phyloP scores from a whole-genome alignment of 2,113 vertebrate species.

The Panthera tigris region DNA sequence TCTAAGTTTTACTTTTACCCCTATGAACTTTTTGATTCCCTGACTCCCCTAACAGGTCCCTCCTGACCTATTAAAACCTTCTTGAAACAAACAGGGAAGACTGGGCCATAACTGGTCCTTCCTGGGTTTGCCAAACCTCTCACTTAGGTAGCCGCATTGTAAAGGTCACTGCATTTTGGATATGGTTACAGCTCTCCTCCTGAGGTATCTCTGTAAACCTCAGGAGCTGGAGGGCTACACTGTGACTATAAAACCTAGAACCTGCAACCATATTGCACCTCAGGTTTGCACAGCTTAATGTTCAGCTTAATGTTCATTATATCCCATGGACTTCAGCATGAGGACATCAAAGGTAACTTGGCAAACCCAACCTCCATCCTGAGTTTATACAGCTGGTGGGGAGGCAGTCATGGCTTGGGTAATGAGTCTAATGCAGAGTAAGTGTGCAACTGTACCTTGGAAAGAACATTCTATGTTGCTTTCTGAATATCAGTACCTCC shows the following conservation, averaged over 20 bases:
- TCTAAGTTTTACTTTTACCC: background rate
- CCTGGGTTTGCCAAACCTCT: background rate
- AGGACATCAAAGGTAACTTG: background rate
- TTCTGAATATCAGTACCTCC: background rate
- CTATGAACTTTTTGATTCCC: background rate
- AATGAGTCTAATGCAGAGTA: background rate
- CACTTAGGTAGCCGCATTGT: background rate
- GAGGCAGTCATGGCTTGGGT: background rate
- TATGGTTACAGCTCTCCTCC: background rate
- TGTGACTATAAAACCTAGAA: background rate
- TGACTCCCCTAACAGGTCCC: background rate
- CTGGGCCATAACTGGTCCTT: background rate
- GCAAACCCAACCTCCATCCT: background rate
- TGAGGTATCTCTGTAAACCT: background rate
- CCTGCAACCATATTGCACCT: background rate
- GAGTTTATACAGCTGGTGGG: background rate
- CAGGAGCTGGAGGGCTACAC: fast-evolving
- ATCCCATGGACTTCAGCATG: background rate
- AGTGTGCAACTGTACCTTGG: background rate
- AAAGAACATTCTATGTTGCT: background rate
- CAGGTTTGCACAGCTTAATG: background rate
- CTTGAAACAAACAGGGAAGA: background rate
- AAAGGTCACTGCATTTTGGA: background rate
- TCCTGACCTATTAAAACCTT: background rate
- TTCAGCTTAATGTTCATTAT: background rate